These are phyloP conservation scores for Globia sparganii DNA, from an alignment of 2,888 invertebrate species.

Conservation along the genomic window DNA sequence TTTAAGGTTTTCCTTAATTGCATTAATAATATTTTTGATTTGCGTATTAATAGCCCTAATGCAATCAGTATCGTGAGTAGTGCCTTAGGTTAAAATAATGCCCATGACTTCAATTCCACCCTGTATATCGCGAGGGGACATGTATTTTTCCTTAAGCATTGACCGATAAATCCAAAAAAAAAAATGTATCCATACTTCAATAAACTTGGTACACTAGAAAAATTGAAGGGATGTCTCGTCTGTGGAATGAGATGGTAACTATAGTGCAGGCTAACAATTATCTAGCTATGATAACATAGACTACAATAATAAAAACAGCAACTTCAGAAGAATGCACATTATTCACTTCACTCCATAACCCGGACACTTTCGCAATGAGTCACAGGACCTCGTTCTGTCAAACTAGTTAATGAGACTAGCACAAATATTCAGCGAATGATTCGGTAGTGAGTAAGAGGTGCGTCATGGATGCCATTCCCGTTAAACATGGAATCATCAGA, in stretches of 20 bases:
- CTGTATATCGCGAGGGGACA: too few species aligned
- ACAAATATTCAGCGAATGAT: conserved; percentile 43
- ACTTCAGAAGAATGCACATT: neutral
- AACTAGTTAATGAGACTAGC: conserved; percentile 45
- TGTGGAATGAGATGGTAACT: neutral
- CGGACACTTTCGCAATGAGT: conserved; percentile 35
- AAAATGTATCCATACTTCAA: neutral
- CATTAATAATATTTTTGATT: too few species aligned
- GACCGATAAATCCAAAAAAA: neutral
- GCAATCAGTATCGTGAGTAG: too few species aligned
- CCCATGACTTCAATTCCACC: too few species aligned
- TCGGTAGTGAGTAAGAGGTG: conserved; percentile 55
- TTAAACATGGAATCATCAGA: conserved; percentile 56
- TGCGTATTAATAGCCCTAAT: too few species aligned
- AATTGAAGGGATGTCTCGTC: neutral
- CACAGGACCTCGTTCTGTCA: conserved; percentile 48
- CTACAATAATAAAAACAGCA: conserved; percentile 9
- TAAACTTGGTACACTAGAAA: neutral
- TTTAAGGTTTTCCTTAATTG: too few species aligned
- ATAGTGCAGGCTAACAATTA: neutral
- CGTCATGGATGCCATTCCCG: conserved; percentile 57
- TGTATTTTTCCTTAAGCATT: neutral
- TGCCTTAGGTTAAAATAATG: too few species aligned
- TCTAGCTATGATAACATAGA: conserved; percentile 10
- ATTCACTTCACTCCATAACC: conserved; percentile 19